phyloP scores from a whole-genome alignment of 2,113 vertebrate genomes.

The Piliocolobus tephrosceles region DNA sequence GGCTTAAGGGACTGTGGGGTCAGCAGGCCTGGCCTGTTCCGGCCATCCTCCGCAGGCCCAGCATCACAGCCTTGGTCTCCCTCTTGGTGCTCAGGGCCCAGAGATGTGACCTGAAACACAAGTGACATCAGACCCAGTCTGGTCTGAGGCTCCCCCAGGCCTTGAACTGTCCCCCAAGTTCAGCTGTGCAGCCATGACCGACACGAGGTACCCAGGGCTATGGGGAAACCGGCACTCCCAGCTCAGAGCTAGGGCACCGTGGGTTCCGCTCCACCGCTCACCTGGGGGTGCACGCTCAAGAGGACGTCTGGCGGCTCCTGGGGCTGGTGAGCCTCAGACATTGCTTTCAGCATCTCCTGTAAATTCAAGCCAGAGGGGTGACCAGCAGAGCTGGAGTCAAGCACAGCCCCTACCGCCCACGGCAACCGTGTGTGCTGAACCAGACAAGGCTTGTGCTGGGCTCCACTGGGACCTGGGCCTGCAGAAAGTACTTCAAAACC shows the following conservation, averaged over 20 bases:
- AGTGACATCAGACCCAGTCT: not conserved
- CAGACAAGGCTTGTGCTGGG: not conserved
- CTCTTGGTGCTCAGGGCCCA: fast-evolving
- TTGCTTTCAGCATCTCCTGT: constrained; percentile 86
- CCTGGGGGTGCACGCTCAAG: constrained; percentile 42
- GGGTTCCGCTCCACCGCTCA: not conserved
- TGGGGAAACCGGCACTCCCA: not conserved
- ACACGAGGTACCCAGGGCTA: not conserved
- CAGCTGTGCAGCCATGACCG: not conserved
- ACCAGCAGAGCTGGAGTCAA: not conserved
- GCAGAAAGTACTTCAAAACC: not conserved
- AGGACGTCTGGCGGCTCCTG: constrained; percentile 76
- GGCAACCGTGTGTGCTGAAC: fast-evolving
- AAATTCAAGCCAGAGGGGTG: not conserved
- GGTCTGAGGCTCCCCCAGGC: not conserved
- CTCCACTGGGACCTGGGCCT: not conserved
- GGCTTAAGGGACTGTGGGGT: not conserved
- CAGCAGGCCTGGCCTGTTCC: fast-evolving
- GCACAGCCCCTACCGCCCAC: not conserved
- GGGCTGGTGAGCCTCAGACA: constrained; percentile 77
- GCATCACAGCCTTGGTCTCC: not conserved
- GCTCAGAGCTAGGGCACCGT: not conserved
- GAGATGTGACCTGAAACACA: constrained; percentile 16
- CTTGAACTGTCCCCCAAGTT: not conserved
- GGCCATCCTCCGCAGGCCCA: not conserved